Evolutionary conservation across 2,888 invertebrate species (phyloP), one percentile per base, ranked within the genome.

Genomic region (Aethes cnicana): DNA sequence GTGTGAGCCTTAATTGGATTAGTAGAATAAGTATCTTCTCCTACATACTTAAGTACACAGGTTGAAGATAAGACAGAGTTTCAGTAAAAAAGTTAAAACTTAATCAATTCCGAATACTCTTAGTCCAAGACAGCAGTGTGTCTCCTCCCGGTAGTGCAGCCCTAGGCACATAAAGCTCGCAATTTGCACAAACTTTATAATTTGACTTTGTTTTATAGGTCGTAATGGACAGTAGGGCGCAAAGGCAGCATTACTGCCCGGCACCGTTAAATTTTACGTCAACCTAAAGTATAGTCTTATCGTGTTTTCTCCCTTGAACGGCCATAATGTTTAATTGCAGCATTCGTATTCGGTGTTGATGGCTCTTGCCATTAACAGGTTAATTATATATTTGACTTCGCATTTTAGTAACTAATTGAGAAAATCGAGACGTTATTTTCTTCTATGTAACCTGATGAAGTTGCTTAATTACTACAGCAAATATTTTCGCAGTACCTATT

Each of bases 161-260:
- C 61, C 21, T 23, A 61, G 66, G 75, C 48, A 56, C 58, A 67
- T 68, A 68, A 69, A 69, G 65, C 66, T 68, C 59, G 66, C 73
- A 73, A 77, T 81, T 79, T 74, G 68, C 65, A 57, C 65, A 69
- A 77, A 80, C 74, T 73, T 72, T 68, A 73, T 78, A 77, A 77
- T 78, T 80, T 67, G 65, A 67, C 68, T 72, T 74, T 74, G 71
- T 75, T 81, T 79, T 77, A 78, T 78, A 64, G 71, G 61, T 64
- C 60, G 65, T 72, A 74, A 74, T 68, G 64, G 64, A 70, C 68
- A 69, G 64, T 63, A 66, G 63, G 64, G 69, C 66, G 44, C 47
- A 55, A 42, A 25, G 37, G 32, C 50, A 47, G 54, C 49, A 52
- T 58, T 58, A 62, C 54, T 54, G 53, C 47, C 18, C 25, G 32